phyloP scores from a whole-genome alignment of 2,888 invertebrate species.

The Conus canariensis region DNA sequence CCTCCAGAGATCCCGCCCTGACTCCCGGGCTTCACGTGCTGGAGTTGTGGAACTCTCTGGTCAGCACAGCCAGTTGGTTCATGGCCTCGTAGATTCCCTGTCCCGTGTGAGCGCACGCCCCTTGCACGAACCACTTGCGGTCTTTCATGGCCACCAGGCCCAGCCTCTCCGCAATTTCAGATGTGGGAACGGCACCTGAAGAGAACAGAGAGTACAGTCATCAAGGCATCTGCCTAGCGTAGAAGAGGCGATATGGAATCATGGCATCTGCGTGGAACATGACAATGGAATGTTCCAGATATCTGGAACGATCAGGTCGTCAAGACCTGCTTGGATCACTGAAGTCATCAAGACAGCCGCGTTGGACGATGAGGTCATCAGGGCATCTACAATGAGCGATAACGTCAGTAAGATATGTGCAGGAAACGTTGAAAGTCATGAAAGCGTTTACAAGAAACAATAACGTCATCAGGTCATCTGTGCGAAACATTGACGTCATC shows the following conservation, averaged over 20 bases:
- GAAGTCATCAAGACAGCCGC: too few relatives aligned
- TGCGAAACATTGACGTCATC: too few relatives aligned
- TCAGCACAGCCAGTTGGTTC: constrained; percentile 69
- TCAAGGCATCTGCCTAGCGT: background rate
- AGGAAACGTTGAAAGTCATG: too few relatives aligned
- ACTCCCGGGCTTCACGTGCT: background rate
- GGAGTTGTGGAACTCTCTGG: constrained; percentile 67
- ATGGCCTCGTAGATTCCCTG: constrained; percentile 77
- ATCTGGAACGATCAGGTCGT: too few relatives aligned
- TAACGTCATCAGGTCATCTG: too few relatives aligned
- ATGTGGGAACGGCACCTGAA: constrained; percentile 65
- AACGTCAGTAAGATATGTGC: too few relatives aligned
- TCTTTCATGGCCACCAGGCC: constrained; percentile 62
- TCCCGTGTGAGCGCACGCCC: constrained; percentile 74
- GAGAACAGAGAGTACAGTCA: background rate
- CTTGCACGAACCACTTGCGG: constrained; percentile 76
- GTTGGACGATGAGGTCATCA: too few relatives aligned
- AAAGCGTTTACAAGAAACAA: too few relatives aligned
- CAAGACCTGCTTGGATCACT: too few relatives aligned
- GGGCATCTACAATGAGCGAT: too few relatives aligned
- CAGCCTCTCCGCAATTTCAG: constrained; percentile 70
- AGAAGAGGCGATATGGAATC: background rate
- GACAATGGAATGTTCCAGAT: too few relatives aligned
- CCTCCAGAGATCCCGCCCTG: background rate
- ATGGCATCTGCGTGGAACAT: too few relatives aligned